phyloP scores from a whole-genome alignment of 2,113 vertebrate genomes.

The Oncorhynchus mykiss region DNA sequence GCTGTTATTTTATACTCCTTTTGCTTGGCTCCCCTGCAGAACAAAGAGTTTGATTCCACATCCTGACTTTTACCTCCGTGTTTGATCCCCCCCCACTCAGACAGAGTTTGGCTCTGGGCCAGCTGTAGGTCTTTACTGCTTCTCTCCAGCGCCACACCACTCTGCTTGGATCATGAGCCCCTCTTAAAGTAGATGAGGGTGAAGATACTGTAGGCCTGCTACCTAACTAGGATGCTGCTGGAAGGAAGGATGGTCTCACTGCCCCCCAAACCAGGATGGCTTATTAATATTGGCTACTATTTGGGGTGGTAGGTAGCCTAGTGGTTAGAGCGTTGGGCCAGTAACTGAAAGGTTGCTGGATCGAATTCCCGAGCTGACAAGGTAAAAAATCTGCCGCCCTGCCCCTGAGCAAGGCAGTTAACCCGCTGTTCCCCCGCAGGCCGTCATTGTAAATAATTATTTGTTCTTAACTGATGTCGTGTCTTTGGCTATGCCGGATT shows the following conservation, averaged over 20 bases:
- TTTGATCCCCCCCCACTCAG: conserved; percentile 4
- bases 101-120: conserved; percentile 17
- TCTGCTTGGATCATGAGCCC: conserved; percentile 33
- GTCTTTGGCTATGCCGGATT: too few species aligned
- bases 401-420: too few species aligned
- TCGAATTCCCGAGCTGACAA: too few species aligned
- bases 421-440: too few species aligned
- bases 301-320: too few species aligned
- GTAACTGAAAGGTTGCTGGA: too few species aligned
- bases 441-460: too few species aligned
- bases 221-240: background rate
- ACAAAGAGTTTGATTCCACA: conserved; percentile 53
- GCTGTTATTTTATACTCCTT: conserved; percentile 46
- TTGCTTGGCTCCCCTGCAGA: conserved; percentile 39
- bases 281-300: background rate
- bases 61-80: conserved; percentile 29
- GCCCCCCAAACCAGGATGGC: conserved; percentile 14
- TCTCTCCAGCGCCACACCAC: conserved; percentile 18
- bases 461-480: too few species aligned
- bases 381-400: too few species aligned
- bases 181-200: conserved; percentile 18
- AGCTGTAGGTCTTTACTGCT: conserved; percentile 41
- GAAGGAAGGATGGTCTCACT: background rate
- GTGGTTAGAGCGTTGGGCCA: too few species aligned
- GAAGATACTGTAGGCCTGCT: background rate